Evolutionary conservation across 1,140 invertebrate genomes (phyloP).

Genomic region (Bursaphelenchus mucronatus): DNA sequence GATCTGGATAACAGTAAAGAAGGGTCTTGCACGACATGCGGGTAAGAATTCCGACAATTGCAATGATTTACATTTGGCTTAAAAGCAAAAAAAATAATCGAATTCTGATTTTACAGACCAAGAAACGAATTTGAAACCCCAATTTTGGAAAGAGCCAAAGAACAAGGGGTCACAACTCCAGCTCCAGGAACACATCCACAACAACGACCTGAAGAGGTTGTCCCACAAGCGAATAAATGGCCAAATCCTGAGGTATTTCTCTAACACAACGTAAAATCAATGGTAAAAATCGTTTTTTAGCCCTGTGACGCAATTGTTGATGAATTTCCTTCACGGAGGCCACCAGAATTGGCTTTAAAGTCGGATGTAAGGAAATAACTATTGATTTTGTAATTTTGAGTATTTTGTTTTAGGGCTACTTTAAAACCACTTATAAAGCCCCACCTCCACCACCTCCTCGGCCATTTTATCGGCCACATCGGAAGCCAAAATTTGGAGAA

Average conservation of each 20-base stretch:
- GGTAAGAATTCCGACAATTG: conserved; percentile 6
- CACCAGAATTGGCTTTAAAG: too few species aligned
- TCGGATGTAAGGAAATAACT: too few species aligned
- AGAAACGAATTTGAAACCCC: too few species aligned
- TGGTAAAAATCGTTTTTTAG: neutral
- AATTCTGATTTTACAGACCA: neutral
- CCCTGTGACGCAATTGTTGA: too few species aligned
- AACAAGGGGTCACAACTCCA: neutral
- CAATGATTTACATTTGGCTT: neutral
- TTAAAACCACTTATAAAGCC: too few species aligned
- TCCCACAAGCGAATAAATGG: neutral
- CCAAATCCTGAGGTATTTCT: conserved; percentile 1
- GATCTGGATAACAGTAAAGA: conserved; percentile 14
- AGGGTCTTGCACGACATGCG: conserved; percentile 7
- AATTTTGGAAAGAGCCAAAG: too few species aligned
- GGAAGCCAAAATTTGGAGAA: conserved; percentile 8
- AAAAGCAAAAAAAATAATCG: neutral
- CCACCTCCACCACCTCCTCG: neutral
- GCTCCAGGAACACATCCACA: neutral
- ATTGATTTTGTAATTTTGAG: too few species aligned
- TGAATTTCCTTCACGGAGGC: too few species aligned
- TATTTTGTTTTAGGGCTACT: too few species aligned
- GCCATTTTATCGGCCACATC: neutral
- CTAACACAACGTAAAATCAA: neutral
- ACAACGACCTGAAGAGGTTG: neutral